Percentiles rank a stretch among this genome's conserved stretches.
Evolutionary conservation across 2,797 vertebrate species (phyloP).

Genomic region (Tapera naevia): DNA sequence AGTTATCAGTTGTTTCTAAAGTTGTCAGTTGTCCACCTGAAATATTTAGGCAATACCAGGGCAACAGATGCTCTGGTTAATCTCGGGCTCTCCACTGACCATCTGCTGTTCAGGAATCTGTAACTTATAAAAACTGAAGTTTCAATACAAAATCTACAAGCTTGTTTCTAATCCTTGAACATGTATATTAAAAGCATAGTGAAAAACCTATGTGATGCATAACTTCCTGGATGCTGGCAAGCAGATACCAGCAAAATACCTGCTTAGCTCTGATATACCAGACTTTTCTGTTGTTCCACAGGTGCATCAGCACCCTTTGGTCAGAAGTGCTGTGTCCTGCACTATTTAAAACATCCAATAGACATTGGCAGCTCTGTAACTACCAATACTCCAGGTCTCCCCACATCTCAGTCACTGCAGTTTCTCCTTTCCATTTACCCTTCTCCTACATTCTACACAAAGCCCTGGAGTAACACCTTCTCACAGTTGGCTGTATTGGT

Average conservation of each 20-base stretch:
- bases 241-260: neutral
- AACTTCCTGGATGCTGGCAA: neutral
- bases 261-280: neutral
- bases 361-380: neutral
- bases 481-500: neutral
- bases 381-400: neutral
- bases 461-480: neutral
- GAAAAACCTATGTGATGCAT: neutral
- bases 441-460: neutral
- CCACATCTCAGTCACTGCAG: neutral
- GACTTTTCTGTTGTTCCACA: neutral
- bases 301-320: neutral
- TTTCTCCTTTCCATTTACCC: neutral
- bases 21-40: neutral
- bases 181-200: accelerated
- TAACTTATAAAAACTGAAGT: neutral
- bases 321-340: neutral
- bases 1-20: neutral
- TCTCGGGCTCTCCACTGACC: neutral
- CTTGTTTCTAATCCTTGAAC: neutral
- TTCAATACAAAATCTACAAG: neutral
- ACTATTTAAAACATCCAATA: neutral
- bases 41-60: neutral
- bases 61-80: neutral
- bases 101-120: neutral